These are phyloP conservation scores for Perdita meconis DNA, from an alignment of 2,888 invertebrate species.

Conservation along the genomic window DNA sequence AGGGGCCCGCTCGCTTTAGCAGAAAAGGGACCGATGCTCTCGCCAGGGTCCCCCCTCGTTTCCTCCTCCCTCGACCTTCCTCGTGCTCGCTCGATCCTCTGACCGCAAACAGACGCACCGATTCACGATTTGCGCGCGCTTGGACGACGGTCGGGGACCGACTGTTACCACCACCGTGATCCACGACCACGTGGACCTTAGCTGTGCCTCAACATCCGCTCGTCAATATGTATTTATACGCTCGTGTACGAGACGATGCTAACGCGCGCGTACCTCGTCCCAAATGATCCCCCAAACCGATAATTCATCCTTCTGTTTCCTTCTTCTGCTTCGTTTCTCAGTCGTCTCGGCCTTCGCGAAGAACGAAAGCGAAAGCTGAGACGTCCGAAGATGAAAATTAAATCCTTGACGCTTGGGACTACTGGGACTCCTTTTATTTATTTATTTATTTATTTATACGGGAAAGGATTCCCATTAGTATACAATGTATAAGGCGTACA, in stretches of 20 bases:
- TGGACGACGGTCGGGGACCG: conserved; percentile 73
- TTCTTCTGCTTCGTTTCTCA: not conserved
- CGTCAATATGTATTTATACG: conserved; percentile 70
- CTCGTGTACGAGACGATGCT: conserved; percentile 27
- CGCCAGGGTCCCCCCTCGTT: conserved; percentile 11
- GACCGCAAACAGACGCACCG: conserved; percentile 41
- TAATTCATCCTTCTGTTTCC: not conserved
- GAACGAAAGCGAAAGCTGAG: not conserved
- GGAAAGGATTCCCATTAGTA: no score
- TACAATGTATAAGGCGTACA: no score
- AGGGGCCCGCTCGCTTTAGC: not conserved
- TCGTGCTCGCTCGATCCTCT: not conserved
- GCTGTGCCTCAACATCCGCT: conserved; percentile 65
- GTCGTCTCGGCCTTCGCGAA: not conserved
- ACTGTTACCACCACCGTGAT: conserved; percentile 76
- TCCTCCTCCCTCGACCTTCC: conserved; percentile 8
- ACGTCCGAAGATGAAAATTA: not conserved
- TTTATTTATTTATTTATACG: no score
- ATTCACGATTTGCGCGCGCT: conserved; percentile 61
- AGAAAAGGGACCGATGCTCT: conserved; percentile 23
- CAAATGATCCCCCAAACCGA: conserved; percentile 20
- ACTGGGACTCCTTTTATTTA: not conserved
- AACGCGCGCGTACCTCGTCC: not conserved
- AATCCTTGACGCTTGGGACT: not conserved
- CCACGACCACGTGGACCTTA: conserved; percentile 77